Conservation (phyloP, 2,797 vertebrate genomes). For the Labeo calbasu region DNA sequence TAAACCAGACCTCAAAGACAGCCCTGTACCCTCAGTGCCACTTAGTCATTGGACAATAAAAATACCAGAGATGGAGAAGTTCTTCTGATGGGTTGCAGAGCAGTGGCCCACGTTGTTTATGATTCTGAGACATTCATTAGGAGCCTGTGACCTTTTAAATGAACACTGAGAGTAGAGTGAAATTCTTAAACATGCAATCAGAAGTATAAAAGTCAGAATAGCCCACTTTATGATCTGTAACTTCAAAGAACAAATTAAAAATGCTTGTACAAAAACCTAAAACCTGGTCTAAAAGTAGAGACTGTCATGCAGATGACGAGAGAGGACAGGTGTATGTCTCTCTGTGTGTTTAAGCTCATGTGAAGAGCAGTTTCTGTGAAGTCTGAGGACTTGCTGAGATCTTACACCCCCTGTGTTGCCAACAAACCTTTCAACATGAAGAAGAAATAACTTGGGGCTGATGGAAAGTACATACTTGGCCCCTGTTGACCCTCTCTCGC, state of each 20-base stretch:
- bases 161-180: neutral
- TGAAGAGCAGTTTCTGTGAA: slow-evolving; percentile 37
- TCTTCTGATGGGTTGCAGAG: slow-evolving; percentile 27
- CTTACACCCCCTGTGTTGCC: slow-evolving; percentile 35
- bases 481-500: slow-evolving; percentile 16
- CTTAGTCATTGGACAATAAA: slow-evolving; percentile 41
- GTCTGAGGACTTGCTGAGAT: slow-evolving; percentile 46
- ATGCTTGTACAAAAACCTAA: neutral
- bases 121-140: neutral
- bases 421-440: slow-evolving; percentile 39
- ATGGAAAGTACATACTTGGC: slow-evolving; percentile 45
- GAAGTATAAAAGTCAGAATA: neutral
- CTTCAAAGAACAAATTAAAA: neutral
- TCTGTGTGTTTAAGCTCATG: slow-evolving; percentile 54
- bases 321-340: slow-evolving; percentile 23
- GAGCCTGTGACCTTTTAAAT: neutral
- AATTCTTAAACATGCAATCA: slow-evolving; percentile 5
- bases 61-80: slow-evolving; percentile 16
- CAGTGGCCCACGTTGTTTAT: neutral
- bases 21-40: slow-evolving; percentile 33
- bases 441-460: slow-evolving; percentile 24
- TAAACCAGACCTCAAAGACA: slow-evolving; percentile 48
- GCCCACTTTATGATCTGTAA: neutral
- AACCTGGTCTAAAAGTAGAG: slow-evolving; percentile 17
- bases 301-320: slow-evolving; percentile 46